A percentile compares a stretch with the other conserved stretches of the same genome.
phyloP scores from a whole-genome alignment of 2,888 invertebrate genomes.

The Dicranocentrus wangi region DNA sequence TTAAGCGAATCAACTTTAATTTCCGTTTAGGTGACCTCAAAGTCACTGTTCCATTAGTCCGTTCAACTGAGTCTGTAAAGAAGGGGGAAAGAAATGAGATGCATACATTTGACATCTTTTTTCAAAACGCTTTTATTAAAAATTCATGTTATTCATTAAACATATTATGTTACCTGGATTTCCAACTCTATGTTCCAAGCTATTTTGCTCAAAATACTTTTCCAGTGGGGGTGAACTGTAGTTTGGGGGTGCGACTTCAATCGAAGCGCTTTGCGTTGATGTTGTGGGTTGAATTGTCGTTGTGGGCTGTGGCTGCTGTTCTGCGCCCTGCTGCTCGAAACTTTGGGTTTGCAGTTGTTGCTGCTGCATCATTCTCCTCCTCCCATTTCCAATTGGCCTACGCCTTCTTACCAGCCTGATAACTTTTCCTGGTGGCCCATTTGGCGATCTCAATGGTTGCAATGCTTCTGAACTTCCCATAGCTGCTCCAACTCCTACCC shows the following conservation, averaged over 20 bases:
- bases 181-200: slow-evolving; percentile 66
- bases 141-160: slow-evolving; percentile 9
- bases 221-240: slow-evolving; percentile 61
- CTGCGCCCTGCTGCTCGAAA: slow-evolving; percentile 24
- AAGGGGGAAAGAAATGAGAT: slow-evolving; percentile 28
- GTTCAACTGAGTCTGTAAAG: slow-evolving; percentile 61
- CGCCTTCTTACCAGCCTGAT: slow-evolving; percentile 69
- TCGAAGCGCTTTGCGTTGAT: slow-evolving; percentile 57
- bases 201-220: slow-evolving; percentile 58
- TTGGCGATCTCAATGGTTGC: slow-evolving; percentile 37
- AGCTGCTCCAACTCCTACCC: slow-evolving; percentile 28
- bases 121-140: not conserved
- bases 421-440: slow-evolving; percentile 60
- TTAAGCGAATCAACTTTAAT: slow-evolving; percentile 70
- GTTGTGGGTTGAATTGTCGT: not conserved
- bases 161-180: slow-evolving; percentile 61
- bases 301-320: not conserved
- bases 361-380: slow-evolving; percentile 38
- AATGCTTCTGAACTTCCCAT: slow-evolving; percentile 43
- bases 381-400: slow-evolving; percentile 42
- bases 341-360: slow-evolving; percentile 27
- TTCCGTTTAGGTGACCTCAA: slow-evolving; percentile 56
- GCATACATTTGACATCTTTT: slow-evolving; percentile 12
- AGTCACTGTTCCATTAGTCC: slow-evolving; percentile 43
- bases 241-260: slow-evolving; percentile 68